Percentiles rank a stretch among this genome's conserved stretches.
phyloP scores from a whole-genome alignment of 2,888 invertebrate genomes.

The Pheosia tremula region DNA sequence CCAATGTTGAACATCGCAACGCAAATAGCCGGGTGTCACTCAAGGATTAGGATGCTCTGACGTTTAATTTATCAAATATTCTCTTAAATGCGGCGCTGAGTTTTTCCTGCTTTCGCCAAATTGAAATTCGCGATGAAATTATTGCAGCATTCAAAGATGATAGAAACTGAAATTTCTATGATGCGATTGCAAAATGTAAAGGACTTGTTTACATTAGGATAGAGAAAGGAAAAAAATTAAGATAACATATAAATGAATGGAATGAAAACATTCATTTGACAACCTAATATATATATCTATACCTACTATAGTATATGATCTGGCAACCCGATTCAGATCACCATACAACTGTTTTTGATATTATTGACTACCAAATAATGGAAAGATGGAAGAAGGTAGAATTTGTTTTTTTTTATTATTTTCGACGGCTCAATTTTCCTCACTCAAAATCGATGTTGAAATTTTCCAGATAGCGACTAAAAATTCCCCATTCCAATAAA shows the following conservation, averaged over 20 bases:
- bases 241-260: too few relatives aligned
- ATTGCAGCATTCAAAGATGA: neutral
- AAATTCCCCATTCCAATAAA: neutral
- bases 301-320: too few relatives aligned
- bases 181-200: neutral
- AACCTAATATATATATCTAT: too few relatives aligned
- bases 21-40: conserved; percentile 21
- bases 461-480: neutral
- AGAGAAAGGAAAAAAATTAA: too few relatives aligned
- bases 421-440: neutral
- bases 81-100: conserved; percentile 16
- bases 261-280: too few relatives aligned
- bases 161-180: neutral
- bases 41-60: conserved; percentile 20
- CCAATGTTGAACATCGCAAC: conserved; percentile 16
- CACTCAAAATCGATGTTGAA: neutral
- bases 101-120: conserved; percentile 9
- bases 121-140: conserved; percentile 8
- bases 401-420: neutral
- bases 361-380: too few relatives aligned
- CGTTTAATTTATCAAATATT: conserved; percentile 32
- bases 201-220: too few relatives aligned
- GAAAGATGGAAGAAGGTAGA: too few relatives aligned
- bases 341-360: too few relatives aligned
- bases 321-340: too few relatives aligned